Percentiles rank a stretch among this genome's conserved stretches.
These are phyloP conservation scores for Prenolepis imparis DNA, from an alignment of 2,888 invertebrate species.

Conservation along the genomic window DNA sequence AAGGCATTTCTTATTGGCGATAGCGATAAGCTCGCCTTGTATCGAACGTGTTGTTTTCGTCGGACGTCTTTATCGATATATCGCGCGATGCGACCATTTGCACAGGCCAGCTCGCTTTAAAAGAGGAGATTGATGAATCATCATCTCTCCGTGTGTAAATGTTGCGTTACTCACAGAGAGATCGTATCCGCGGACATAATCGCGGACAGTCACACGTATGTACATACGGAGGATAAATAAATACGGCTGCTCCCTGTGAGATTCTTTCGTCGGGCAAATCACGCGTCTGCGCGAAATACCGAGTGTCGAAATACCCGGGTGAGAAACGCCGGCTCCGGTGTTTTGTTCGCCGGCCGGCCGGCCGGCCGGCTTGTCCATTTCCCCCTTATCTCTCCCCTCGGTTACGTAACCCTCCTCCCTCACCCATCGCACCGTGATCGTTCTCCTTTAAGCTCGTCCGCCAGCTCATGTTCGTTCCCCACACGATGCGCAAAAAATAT, in stretches of 20 bases:
- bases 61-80: slow-evolving; percentile 12
- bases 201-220: not conserved
- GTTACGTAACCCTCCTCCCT: slow-evolving; percentile 27
- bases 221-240: not conserved
- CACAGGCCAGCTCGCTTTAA: not conserved
- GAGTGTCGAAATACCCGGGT: not conserved
- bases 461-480: not conserved
- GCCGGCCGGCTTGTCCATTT: slow-evolving; percentile 2
- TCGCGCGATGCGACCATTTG: not conserved
- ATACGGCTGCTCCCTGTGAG: not conserved
- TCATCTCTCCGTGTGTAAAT: slow-evolving; percentile 6
- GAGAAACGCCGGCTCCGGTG: not conserved
- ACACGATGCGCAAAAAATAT: slow-evolving; percentile 9
- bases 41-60: not conserved
- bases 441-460: slow-evolving; percentile 41
- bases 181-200: slow-evolving; percentile 9
- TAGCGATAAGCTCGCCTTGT: not conserved
- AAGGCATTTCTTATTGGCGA: not conserved
- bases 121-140: slow-evolving; percentile 10
- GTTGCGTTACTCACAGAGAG: slow-evolving; percentile 1
- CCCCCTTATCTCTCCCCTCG: not conserved
- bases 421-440: not conserved
- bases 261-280: not conserved
- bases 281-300: not conserved
- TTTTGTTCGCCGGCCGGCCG: slow-evolving; percentile 13